Evolutionary conservation across 2,888 invertebrate genomes (phyloP).

Genomic region (Hemithea aestivaria): DNA sequence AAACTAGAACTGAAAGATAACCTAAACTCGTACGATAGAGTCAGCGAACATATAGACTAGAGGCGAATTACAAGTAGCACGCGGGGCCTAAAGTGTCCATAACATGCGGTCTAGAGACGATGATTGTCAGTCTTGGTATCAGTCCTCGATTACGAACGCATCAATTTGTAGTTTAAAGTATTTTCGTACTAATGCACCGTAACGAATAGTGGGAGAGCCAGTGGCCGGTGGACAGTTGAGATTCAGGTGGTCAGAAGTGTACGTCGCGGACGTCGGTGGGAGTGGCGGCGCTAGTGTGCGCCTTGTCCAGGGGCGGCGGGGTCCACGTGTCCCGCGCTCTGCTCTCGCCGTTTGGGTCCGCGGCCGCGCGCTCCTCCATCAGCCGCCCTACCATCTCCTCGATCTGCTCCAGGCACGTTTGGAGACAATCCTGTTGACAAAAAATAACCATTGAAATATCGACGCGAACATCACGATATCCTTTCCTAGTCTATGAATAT

Average conservation of each 20-base stretch:
- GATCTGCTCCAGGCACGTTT: conserved; percentile 88
- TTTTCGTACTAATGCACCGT: conserved; percentile 72
- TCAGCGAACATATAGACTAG: conserved; percentile 51
- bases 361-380: conserved; percentile 60
- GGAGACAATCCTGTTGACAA: conserved; percentile 84
- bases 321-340: conserved; percentile 70
- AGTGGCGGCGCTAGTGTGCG: conserved; percentile 87
- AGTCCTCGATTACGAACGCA: conserved; percentile 72
- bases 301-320: conserved; percentile 74
- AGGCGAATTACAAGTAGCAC: conserved; percentile 60
- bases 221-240: conserved; percentile 9
- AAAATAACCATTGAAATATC: neutral
- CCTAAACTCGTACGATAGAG: conserved; percentile 43
- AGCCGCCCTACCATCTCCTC: conserved; percentile 86
- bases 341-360: conserved; percentile 69
- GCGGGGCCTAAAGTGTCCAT: conserved; percentile 53
- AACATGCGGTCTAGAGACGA: conserved; percentile 63
- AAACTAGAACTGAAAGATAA: conserved; percentile 56
- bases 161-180: conserved; percentile 70
- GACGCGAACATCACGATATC: neutral
- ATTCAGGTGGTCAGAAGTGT: conserved; percentile 78
- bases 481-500: too few relatives aligned
- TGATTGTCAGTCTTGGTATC: conserved; percentile 74
- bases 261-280: conserved; percentile 93
- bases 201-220: conserved; percentile 35